Evolutionary conservation across 2,113 vertebrate genomes (phyloP).

Genomic region (Poeciliopsis retropinna): DNA sequence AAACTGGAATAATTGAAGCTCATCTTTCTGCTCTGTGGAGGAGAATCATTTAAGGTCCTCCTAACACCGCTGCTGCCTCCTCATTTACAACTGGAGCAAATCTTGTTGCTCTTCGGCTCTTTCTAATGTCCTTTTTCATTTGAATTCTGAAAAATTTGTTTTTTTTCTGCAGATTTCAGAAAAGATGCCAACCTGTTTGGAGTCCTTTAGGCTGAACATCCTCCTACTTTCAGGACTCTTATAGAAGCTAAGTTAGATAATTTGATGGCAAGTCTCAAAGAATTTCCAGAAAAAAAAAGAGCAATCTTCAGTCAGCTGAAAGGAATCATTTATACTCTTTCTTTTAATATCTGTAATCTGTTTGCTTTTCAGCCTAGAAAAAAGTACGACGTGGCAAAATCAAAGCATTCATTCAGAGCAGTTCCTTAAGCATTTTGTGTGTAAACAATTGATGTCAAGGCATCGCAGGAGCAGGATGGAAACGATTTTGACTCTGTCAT

Average conservation of each 20-base stretch:
- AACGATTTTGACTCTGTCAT: neutral
- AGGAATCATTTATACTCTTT: neutral
- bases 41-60: conserved; percentile 13
- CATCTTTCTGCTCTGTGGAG: conserved; percentile 26
- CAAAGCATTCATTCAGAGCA: neutral
- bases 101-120: conserved; percentile 13
- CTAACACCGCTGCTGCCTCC: conserved; percentile 24
- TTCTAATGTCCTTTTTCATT: neutral
- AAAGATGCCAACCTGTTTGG: neutral
- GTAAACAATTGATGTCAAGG: too few relatives aligned
- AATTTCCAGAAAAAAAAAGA: neutral
- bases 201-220: too few relatives aligned
- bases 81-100: conserved; percentile 11
- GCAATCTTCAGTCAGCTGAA: neutral
- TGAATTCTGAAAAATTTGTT: neutral
- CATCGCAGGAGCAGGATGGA: neutral
- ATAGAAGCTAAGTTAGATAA: neutral
- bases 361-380: neutral
- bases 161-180: neutral
- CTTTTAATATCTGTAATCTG: neutral
- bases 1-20: conserved; percentile 36
- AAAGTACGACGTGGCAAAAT: neutral
- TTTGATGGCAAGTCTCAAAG: neutral
- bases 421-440: too few relatives aligned
- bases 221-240: neutral